Percentiles rank a stretch among this genome's conserved stretches.
These are phyloP conservation scores for Sphaeramia orbicularis DNA, from an alignment of 2,797 vertebrate species.

Conservation along the genomic window DNA sequence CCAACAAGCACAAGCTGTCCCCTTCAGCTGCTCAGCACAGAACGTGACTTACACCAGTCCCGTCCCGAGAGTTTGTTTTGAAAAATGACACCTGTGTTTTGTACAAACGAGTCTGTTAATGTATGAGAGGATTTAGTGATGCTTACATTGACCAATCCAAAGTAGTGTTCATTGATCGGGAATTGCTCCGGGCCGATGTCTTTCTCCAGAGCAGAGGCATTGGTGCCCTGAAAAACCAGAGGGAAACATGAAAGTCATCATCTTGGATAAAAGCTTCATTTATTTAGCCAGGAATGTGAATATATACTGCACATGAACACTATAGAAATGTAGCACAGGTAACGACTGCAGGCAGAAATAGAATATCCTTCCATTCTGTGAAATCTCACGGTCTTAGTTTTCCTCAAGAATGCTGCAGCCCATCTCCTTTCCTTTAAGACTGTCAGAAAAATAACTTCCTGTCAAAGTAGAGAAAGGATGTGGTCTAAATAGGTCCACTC, in stretches of 20 bases:
- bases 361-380: neutral
- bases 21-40: conserved; percentile 9
- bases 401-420: conserved; percentile 2
- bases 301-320: conserved; percentile 18
- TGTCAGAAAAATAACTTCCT: neutral
- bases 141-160: conserved; percentile 91
- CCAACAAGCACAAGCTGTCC: conserved; percentile 35
- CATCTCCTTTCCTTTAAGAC: neutral
- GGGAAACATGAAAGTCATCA: conserved; percentile 14
- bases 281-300: neutral
- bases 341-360: neutral
- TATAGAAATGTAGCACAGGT: conserved; percentile 1
- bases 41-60: conserved; percentile 50
- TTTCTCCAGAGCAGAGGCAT: conserved; percentile 93
- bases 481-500: conserved; percentile 31
- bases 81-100: conserved; percentile 62
- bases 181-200: conserved; percentile 92
- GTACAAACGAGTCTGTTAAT: conserved; percentile 31
- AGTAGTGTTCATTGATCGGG: conserved; percentile 92
- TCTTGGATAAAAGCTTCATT: conserved; percentile 1
- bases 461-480: conserved; percentile 36
- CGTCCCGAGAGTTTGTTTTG: conserved; percentile 53
- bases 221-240: conserved; percentile 84
- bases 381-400: conserved; percentile 21
- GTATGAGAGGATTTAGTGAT: conserved; percentile 45